Percentiles rank a stretch among this genome's conserved stretches.
Conservation (phyloP, 2,113 vertebrate genomes). For the Centropus bengalensis region DNA sequence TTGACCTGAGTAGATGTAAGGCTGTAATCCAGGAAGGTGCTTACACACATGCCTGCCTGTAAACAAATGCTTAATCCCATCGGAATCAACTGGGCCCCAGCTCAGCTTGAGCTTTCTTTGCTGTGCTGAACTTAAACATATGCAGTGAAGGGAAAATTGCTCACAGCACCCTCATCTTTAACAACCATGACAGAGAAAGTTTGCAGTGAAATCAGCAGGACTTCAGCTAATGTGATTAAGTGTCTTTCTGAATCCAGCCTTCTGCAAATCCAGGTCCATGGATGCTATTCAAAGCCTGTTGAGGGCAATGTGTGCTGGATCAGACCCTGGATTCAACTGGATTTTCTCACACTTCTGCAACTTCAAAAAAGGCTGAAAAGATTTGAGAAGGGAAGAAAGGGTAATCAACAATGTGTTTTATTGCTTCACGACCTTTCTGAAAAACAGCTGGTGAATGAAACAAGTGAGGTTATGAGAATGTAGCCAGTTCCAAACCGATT, state of each 20-base stretch:
- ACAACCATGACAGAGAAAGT: not conserved
- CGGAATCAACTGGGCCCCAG: constrained; percentile 45
- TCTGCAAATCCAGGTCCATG: not conserved
- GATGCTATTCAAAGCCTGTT: not conserved
- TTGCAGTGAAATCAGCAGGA: constrained; percentile 30
- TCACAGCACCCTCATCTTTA: constrained; percentile 34
- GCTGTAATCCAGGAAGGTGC: constrained; percentile 56
- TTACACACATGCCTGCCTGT: constrained; percentile 65
- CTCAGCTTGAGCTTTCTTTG: constrained; percentile 56
- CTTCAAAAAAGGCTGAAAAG: not conserved
- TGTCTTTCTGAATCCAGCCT: not conserved
- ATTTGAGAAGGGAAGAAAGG: not conserved
- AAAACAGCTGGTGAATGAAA: constrained; percentile 29
- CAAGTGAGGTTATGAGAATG: constrained; percentile 19
- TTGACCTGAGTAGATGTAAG: constrained; percentile 16
- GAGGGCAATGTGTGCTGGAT: constrained; percentile 1
- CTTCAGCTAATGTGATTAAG: constrained; percentile 43
- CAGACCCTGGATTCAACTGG: not conserved
- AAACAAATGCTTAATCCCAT: constrained; percentile 65
- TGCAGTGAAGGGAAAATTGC: constrained; percentile 20
- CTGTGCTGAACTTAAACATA: constrained; percentile 31
- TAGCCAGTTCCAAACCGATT: not conserved
- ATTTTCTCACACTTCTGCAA: constrained; percentile 7
- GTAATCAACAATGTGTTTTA: constrained; percentile 5
- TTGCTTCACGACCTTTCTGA: constrained; percentile 36